These are phyloP conservation scores for Typhlomys cinereus DNA, from an alignment of 2,113 vertebrate genomes.

Conservation along the genomic window DNA sequence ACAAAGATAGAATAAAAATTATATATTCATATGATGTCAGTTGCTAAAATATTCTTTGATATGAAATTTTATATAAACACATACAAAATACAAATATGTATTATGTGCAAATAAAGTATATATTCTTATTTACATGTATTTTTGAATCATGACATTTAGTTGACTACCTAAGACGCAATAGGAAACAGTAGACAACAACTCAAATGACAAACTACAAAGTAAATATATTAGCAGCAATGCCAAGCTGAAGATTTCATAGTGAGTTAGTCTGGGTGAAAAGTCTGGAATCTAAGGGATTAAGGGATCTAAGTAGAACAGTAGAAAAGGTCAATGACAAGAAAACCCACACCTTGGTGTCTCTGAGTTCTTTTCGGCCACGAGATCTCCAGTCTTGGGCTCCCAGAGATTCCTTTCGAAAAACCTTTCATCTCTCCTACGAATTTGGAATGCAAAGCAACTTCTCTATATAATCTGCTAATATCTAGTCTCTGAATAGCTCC, in stretches of 20 bases:
- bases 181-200: background rate
- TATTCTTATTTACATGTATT: constrained; percentile 3
- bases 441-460: background rate
- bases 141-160: constrained; percentile 38
- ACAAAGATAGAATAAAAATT: constrained; percentile 19
- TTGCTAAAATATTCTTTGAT: background rate
- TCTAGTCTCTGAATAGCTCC: background rate
- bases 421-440: background rate
- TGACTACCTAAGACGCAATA: background rate
- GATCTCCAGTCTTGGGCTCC: background rate
- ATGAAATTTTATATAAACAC: background rate
- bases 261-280: background rate
- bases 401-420: background rate
- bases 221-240: background rate
- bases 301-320: background rate
- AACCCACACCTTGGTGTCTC: background rate
- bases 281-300: background rate
- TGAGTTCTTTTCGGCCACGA: background rate
- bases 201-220: background rate
- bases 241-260: background rate
- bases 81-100: background rate
- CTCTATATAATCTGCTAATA: background rate
- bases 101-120: background rate
- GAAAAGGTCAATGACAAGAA: background rate
- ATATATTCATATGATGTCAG: background rate